These are phyloP conservation scores for Acyrthosiphon pisum DNA, from an alignment of 1,140 invertebrate genomes.

Conservation along the genomic window DNA sequence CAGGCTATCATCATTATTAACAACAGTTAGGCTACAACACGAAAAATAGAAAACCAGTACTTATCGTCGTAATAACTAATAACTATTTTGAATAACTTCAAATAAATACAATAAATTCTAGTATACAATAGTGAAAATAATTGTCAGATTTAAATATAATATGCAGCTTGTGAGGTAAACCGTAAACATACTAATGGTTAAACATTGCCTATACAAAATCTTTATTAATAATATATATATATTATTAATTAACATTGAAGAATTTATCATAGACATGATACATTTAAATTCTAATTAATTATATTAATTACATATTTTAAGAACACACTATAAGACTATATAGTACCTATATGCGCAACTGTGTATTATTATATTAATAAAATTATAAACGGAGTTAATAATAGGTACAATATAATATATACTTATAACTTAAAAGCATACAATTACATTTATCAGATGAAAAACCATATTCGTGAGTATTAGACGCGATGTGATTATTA, in stretches of 20 bases:
- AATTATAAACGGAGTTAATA: neutral
- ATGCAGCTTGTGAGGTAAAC: neutral
- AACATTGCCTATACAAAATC: neutral
- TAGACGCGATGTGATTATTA: neutral
- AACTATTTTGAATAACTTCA: conserved; percentile 26
- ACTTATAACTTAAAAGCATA: neutral
- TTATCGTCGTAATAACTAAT: neutral
- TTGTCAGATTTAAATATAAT: neutral
- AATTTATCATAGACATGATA: neutral
- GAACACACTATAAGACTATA: neutral
- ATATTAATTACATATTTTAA: neutral
- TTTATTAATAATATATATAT: neutral
- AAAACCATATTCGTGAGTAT: neutral
- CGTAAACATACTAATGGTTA: neutral
- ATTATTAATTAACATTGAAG: neutral
- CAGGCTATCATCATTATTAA: neutral
- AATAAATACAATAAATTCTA: neutral
- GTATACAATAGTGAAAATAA: neutral
- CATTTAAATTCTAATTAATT: neutral
- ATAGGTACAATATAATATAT: neutral
- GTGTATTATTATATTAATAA: neutral
- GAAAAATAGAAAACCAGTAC: neutral
- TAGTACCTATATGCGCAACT: neutral
- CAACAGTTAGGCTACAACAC: neutral
- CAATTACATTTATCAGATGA: neutral